phyloP scores from a whole-genome alignment of 2,797 vertebrate species.

The Sphenodon punctatus region DNA sequence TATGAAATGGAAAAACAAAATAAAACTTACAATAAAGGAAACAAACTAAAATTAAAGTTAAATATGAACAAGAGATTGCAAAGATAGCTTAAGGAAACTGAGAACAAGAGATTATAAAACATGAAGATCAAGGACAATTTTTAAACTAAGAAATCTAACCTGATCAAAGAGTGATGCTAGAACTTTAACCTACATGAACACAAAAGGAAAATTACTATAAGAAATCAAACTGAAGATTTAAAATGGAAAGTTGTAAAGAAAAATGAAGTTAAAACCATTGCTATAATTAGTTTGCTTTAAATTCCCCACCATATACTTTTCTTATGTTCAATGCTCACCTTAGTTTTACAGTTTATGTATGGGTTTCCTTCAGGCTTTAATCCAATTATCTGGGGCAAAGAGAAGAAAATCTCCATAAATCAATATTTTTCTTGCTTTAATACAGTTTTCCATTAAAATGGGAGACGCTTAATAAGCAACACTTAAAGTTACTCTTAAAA shows the following conservation, averaged over 20 bases:
- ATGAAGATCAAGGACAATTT: background rate
- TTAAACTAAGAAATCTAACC: background rate
- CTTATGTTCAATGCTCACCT: constrained; percentile 79
- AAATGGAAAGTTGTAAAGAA: too few species aligned
- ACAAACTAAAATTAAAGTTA: background rate
- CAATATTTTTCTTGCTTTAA: background rate
- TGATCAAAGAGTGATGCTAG: background rate
- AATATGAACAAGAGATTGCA: constrained; percentile 5
- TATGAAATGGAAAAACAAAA: constrained; percentile 71
- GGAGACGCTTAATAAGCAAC: background rate
- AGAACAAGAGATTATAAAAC: background rate
- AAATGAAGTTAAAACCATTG: background rate
- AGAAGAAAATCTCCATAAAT: constrained; percentile 13
- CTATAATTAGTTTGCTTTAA: background rate
- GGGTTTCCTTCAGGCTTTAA: constrained; percentile 86
- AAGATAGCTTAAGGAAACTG: background rate
- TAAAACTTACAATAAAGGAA: constrained; percentile 40
- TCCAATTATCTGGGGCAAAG: constrained; percentile 85
- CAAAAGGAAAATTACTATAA: too few species aligned
- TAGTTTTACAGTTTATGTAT: constrained; percentile 80
- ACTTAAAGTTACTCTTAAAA: background rate
- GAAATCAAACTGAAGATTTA: too few species aligned
- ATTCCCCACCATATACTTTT: background rate
- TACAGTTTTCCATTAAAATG: background rate
- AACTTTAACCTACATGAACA: too few species aligned